Conservation (phyloP, 1,140 invertebrate species). For the Geopemphigus sp. region DNA sequence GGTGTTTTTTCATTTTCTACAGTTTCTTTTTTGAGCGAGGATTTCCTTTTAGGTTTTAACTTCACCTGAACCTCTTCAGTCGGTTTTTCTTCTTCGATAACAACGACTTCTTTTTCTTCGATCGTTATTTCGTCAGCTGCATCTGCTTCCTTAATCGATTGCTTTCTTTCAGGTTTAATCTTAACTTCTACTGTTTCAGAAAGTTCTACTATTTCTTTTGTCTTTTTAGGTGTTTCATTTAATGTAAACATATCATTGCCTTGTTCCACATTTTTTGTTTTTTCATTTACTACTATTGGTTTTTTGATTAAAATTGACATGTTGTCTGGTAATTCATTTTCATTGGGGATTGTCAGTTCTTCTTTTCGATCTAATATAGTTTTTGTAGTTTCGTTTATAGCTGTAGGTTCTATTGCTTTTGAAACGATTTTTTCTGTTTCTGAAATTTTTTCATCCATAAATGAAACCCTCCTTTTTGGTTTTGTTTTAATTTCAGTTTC, state of each 20-base stretch:
- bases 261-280: slow-evolving; percentile 48
- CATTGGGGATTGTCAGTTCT: not conserved
- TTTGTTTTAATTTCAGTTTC: slow-evolving; percentile 31
- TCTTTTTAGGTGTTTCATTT: slow-evolving; percentile 52
- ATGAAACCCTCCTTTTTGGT: slow-evolving; percentile 23
- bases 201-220: slow-evolving; percentile 42
- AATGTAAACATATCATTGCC: slow-evolving; percentile 53
- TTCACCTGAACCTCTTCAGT: slow-evolving; percentile 2
- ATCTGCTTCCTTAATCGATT: slow-evolving; percentile 21
- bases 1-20: slow-evolving; percentile 46
- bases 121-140: not conserved
- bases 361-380: no score
- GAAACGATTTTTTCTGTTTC: slow-evolving; percentile 46
- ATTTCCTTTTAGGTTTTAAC: slow-evolving; percentile 28
- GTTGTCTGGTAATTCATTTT: not conserved
- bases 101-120: not conserved
- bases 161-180: slow-evolving; percentile 50
- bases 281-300: not conserved
- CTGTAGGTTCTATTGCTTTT: not conserved
- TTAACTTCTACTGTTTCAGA: not conserved
- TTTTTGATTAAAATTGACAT: not conserved
- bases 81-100: slow-evolving; percentile 30
- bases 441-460: slow-evolving; percentile 48
- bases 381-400: not conserved
- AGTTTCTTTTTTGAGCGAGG: slow-evolving; percentile 39